Conservation (phyloP, 1,140 invertebrate species). For the Procambarus virginalis region DNA sequence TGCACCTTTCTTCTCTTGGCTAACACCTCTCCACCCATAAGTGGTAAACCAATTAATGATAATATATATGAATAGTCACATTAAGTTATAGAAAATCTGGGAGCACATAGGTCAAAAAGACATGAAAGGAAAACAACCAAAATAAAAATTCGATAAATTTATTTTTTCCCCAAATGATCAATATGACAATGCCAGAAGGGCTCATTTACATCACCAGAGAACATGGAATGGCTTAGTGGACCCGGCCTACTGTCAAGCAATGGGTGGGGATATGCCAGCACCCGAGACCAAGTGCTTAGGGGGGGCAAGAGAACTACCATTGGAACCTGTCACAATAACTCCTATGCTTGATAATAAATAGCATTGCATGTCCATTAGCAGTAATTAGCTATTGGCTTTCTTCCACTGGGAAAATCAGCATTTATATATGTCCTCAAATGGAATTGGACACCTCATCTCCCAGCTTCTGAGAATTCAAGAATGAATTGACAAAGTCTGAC, state of each 20-base stretch:
- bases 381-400: not conserved
- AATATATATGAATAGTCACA: too few species aligned
- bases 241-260: slow-evolving; percentile 52
- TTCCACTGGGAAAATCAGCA: not conserved
- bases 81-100: too few species aligned
- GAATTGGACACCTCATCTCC: not conserved
- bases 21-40: too few species aligned
- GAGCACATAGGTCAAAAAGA: too few species aligned
- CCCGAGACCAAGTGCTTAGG: slow-evolving; percentile 8
- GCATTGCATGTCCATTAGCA: not conserved
- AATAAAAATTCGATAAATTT: slow-evolving; percentile 61
- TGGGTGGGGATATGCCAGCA: slow-evolving; percentile 33
- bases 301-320: not conserved
- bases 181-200: slow-evolving; percentile 52
- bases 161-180: slow-evolving; percentile 60
- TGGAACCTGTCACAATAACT: not conserved
- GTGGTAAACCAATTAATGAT: too few species aligned
- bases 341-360: not conserved
- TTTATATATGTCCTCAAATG: not conserved
- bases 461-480: not conserved
- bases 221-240: slow-evolving; percentile 63
- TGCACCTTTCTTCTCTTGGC: too few species aligned
- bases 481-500: not conserved
- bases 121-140: slow-evolving; percentile 30
- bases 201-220: slow-evolving; percentile 65